Base-by-base conservation (phyloP, 2,113 vertebrate genomes). In the Amphilophus citrinellus region DNA sequence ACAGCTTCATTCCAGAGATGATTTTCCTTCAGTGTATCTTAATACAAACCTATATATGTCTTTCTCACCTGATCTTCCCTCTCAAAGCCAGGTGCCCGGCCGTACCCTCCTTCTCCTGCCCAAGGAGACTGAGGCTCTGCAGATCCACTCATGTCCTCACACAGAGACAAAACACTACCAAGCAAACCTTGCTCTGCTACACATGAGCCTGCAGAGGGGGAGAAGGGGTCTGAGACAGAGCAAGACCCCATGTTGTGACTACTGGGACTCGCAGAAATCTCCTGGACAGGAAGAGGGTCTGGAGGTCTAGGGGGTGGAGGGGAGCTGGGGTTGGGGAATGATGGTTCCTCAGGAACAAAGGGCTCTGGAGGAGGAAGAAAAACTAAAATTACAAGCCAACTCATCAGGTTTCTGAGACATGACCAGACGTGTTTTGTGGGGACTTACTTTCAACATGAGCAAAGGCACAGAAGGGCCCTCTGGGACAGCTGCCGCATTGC, bases 401-500 rank as follows among this genome's bases (percentile, higher is more conserved):
- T 66, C 2, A 58, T 32, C 11, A 20, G 44, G 6, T 24, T 35
- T 47, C n/a, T 9, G 10, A 79, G 30, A 42, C 5, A 8, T 59
- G 47, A 3, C 5, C 61, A 32, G 20, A 1, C 24, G 11, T 22
- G 11, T 10, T 56, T 9, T 5, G n/a, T 13, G 42, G 32, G 14
- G 18, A 83, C 98, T 89, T 97, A 99, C 98, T 98, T 95, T 99
- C 98, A 88, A 98, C 93, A 5, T 99, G 98, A 94, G 98, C 98
- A 87, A 99, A 99, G 95, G 98, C 98, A 96, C 98, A 99, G 96
- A 99, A 99, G n/a, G 98, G 98, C 88, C 98, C 98, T 91, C 98
- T 95, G 83, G 98, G 98, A 91, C 98, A 99, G 97, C 97, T 98
- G 91, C 98, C 98, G 78, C 97, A 96, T 95, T 99, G 98, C 93